These are phyloP conservation scores for Limnothrissa miodon DNA, from an alignment of 2,113 vertebrate genomes.

Conservation along the genomic window DNA sequence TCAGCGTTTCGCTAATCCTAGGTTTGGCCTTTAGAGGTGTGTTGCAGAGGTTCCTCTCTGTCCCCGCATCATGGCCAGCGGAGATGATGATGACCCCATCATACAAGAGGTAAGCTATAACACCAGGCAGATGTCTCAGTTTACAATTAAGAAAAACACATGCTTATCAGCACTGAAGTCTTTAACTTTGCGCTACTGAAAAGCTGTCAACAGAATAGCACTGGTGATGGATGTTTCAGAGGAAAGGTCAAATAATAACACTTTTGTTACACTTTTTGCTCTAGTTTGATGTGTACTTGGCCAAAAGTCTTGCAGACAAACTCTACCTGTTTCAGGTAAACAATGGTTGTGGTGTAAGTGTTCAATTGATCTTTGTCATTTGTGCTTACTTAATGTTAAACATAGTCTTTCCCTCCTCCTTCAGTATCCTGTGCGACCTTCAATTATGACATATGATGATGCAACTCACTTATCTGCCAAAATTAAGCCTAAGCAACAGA, in stretches of 20 bases:
- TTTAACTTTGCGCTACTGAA: neutral
- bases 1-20: slow-evolving; percentile 35
- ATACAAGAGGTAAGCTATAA: slow-evolving; percentile 92
- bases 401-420: slow-evolving; percentile 29
- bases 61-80: slow-evolving; percentile 88
- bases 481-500: slow-evolving; percentile 97
- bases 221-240: neutral
- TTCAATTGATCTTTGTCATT: neutral
- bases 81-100: slow-evolving; percentile 96
- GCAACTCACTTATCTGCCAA: slow-evolving; percentile 85
- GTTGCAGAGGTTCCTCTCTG: slow-evolving; percentile 34
- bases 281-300: slow-evolving; percentile 93
- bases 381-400: neutral
- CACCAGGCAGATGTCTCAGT: neutral
- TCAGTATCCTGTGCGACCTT: slow-evolving; percentile 92
- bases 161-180: neutral
- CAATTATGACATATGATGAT: slow-evolving; percentile 88
- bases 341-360: neutral
- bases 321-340: slow-evolving; percentile 96
- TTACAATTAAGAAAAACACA: neutral
- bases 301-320: slow-evolving; percentile 94
- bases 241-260: neutral
- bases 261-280: slow-evolving; percentile 6
- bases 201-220: too few relatives aligned
- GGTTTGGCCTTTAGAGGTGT: slow-evolving; percentile 53